These are phyloP conservation scores for Heteronetta atricapilla DNA, from an alignment of 2,113 vertebrate species.

Conservation along the genomic window DNA sequence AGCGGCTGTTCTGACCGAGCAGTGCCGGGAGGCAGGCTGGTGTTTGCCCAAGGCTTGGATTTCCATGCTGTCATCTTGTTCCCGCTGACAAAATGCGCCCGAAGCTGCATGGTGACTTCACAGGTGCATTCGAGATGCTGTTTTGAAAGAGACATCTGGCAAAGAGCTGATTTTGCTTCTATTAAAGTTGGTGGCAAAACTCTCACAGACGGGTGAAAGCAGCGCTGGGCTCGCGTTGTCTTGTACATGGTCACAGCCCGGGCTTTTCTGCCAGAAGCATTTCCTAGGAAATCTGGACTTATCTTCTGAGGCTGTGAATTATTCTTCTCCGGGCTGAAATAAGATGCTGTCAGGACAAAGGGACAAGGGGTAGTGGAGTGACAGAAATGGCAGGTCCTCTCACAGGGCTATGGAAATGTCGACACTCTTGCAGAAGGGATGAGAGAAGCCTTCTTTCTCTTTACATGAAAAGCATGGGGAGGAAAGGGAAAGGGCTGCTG, in stretches of 20 bases:
- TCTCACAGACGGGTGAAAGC: not conserved
- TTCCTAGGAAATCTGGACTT: conserved; percentile 50
- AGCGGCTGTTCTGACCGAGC: not conserved
- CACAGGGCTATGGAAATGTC: conserved; percentile 59
- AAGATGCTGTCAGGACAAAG: conserved; percentile 61
- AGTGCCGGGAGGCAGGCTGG: not conserved
- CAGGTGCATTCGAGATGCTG: not conserved
- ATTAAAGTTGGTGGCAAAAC: not conserved
- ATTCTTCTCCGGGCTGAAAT: conserved; percentile 50
- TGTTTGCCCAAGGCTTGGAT: not conserved
- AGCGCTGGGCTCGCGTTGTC: not conserved
- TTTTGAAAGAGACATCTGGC: not conserved
- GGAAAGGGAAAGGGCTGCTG: conserved; percentile 60
- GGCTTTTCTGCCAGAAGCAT: conserved; percentile 26
- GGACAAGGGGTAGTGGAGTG: conserved; percentile 31
- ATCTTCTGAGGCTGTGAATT: conserved; percentile 46
- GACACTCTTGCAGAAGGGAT: conserved; percentile 58
- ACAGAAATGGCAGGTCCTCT: conserved; percentile 68
- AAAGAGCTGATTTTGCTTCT: not conserved
- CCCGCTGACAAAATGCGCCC: not conserved
- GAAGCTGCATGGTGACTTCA: not conserved
- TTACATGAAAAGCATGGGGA: conserved; percentile 57
- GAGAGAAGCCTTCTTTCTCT: conserved; percentile 65
- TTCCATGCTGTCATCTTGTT: not conserved
- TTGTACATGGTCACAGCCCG: not conserved